phyloP scores from a whole-genome alignment of 2,797 vertebrate species.

The Tiaroga cobitis region DNA sequence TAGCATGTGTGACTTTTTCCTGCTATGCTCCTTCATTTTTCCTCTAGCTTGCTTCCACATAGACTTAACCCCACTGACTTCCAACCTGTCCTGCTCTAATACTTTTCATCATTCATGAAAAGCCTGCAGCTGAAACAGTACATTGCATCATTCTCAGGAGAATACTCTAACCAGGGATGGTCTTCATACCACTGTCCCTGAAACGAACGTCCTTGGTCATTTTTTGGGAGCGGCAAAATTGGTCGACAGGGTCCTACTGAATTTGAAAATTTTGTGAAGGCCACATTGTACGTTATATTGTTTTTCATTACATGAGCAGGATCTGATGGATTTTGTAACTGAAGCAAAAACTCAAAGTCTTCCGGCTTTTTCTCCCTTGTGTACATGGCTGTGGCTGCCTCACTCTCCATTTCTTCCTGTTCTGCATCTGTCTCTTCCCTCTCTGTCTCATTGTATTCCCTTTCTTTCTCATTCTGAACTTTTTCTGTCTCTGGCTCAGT shows the following conservation, averaged over 20 bases:
- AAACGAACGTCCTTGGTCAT: no score
- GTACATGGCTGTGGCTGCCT: constrained; percentile 2
- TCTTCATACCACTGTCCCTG: background rate
- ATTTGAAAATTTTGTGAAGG: background rate
- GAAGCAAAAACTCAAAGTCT: constrained; percentile 13
- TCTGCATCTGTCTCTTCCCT: background rate
- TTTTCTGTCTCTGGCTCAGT: constrained; percentile 2
- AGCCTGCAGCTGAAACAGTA: background rate
- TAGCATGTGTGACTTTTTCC: background rate
- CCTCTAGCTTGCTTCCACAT: background rate
- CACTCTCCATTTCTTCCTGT: background rate
- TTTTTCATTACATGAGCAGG: constrained; percentile 14
- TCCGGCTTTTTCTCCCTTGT: background rate
- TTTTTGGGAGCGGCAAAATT: background rate
- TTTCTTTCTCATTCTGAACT: constrained; percentile 1
- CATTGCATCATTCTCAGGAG: constrained; percentile 1
- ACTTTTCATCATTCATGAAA: background rate
- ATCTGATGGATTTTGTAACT: constrained; percentile 22
- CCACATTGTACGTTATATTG: background rate
- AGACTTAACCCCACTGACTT: background rate
- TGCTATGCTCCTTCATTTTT: background rate
- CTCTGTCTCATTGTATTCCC: background rate
- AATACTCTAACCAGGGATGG: background rate
- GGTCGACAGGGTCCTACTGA: background rate
- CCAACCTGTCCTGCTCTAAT: background rate